Evolutionary conservation across 2,113 vertebrate genomes (phyloP).

Genomic region (Colinus virginianus): DNA sequence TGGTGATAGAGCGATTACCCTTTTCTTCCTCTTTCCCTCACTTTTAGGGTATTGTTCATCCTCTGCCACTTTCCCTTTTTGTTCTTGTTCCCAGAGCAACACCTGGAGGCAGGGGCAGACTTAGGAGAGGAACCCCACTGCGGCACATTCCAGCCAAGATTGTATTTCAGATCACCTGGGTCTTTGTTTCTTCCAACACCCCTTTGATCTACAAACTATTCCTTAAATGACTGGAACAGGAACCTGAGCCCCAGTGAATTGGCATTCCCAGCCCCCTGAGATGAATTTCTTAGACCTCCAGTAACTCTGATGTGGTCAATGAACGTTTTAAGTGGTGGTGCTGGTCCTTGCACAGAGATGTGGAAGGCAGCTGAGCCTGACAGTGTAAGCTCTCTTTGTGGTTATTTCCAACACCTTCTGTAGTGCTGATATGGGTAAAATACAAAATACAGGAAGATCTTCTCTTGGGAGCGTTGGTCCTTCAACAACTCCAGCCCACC

Average conservation of each 20-base stretch:
- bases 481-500: neutral
- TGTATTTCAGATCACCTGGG: constrained; percentile 6
- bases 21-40: constrained; percentile 18
- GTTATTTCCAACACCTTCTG: neutral
- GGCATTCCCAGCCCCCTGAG: neutral
- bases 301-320: neutral
- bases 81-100: constrained; percentile 28
- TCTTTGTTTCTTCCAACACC: neutral
- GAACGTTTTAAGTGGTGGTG: neutral
- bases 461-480: neutral
- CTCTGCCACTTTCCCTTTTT: constrained; percentile 23
- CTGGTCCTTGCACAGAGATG: neutral
- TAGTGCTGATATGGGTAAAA: neutral
- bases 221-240: neutral
- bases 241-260: neutral
- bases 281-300: neutral
- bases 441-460: neutral
- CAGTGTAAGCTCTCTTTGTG: neutral
- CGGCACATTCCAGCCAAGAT: neutral
- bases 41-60: constrained; percentile 9
- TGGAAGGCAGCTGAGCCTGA: neutral
- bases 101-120: constrained; percentile 2
- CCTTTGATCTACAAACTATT: constrained; percentile 5
- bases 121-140: constrained; percentile 3
- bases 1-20: neutral